phyloP scores from a whole-genome alignment of 53 echinoderm and acorn worm genomes.

The Arbacia lixula region DNA sequence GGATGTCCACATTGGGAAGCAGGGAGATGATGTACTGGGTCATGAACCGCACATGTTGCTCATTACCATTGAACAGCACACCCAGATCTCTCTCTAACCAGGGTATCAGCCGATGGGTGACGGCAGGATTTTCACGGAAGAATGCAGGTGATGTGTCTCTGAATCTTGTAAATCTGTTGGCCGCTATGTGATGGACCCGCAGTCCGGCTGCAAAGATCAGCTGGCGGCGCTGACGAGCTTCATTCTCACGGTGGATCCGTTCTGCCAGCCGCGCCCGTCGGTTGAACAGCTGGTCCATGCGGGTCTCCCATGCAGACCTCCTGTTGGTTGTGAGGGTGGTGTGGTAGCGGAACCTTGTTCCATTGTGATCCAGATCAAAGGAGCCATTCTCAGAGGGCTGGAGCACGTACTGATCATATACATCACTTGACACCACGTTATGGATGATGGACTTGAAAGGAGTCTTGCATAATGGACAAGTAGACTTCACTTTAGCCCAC shows the following conservation, averaged over 20 bases:
- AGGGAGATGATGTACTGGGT: conserved; percentile 91
- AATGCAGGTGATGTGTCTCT: conserved; percentile 87
- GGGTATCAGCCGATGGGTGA: conserved; percentile 88
- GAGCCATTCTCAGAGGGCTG: conserved; percentile 55
- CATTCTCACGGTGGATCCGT: conserved; percentile 63
- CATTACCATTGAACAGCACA: conserved; percentile 81
- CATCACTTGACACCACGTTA: conserved; percentile 87
- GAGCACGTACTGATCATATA: conserved; percentile 90
- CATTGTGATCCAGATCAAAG: conserved; percentile 44
- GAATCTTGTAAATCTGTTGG: conserved; percentile 71
- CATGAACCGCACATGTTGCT: conserved; percentile 85
- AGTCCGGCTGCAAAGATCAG: conserved; percentile 83
- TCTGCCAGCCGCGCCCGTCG: conserved; percentile 61
- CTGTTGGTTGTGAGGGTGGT: conserved; percentile 84
- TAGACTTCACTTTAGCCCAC: conserved; percentile 94
- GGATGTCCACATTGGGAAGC: conserved; percentile 83
- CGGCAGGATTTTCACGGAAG: conserved; percentile 83
- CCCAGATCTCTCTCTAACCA: conserved; percentile 87
- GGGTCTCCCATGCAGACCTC: conserved; percentile 60
- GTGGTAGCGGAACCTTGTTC: conserved; percentile 78
- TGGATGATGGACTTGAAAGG: conserved; percentile 96
- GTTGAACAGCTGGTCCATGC: conserved; percentile 69
- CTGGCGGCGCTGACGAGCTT: conserved; percentile 72
- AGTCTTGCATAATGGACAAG: conserved; percentile 94
- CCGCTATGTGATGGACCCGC: conserved; percentile 73